These are phyloP conservation scores for Hyperoplus lanceolatus DNA, from an alignment of 2,797 vertebrate species.

Conservation along the genomic window DNA sequence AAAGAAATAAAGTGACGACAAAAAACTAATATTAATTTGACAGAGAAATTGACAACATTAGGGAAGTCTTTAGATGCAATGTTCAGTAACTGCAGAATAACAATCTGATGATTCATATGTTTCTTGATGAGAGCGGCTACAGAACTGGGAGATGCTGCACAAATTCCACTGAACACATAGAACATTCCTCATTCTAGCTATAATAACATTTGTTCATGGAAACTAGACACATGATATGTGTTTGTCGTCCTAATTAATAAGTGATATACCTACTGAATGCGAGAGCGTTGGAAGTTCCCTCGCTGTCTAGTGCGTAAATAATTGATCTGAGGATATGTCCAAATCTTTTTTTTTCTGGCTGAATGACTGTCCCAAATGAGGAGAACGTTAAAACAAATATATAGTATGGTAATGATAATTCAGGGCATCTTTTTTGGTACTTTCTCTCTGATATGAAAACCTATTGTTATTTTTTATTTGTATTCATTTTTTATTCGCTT, in stretches of 20 bases:
- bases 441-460: background rate
- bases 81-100: constrained; percentile 1
- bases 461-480: too few species aligned
- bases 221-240: background rate
- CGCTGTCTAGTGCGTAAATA: constrained; percentile 47
- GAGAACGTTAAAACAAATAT: background rate
- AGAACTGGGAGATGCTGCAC: background rate
- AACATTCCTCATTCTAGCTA: background rate
- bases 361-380: constrained; percentile 25
- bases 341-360: constrained; percentile 46
- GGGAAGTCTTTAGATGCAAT: constrained; percentile 5
- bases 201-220: background rate
- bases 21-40: background rate
- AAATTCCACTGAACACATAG: background rate
- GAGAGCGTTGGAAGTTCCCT: constrained; percentile 6
- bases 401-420: background rate
- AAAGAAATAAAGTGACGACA: background rate
- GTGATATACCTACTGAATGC: constrained; percentile 12
- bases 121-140: constrained; percentile 5
- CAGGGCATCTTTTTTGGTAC: background rate
- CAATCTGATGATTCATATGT: background rate
- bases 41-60: background rate
- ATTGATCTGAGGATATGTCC: constrained; percentile 65
- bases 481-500: too few species aligned
- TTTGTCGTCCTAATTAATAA: background rate